Base-by-base conservation (phyloP, 2,797 vertebrate genomes). In the Somateria mollissima region DNA sequence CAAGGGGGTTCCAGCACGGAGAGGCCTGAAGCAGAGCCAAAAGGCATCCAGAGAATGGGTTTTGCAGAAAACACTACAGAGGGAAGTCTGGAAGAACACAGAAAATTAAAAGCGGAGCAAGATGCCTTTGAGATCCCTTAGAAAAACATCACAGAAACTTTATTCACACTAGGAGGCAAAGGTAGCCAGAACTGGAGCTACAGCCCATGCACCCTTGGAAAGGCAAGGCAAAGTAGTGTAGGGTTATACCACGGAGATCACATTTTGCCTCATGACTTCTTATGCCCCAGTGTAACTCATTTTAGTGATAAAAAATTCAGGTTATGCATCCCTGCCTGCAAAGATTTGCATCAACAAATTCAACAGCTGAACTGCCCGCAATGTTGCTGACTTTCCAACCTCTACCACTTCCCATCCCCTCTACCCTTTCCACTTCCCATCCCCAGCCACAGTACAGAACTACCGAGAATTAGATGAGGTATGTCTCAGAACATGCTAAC, bases 41-140 rank as follows among this genome's bases (percentile, higher is more conserved):
- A 72, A 93, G 79, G 74, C 95, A 70, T 56, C 60, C 58, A 84
- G 82, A 92, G 45, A 82, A 94, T 34, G 71, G 66, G 39, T 64
- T 96, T 66, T 92, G 51, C 86, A 94, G 72, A 90, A 90, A 91
- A 92, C 39, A 58, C 39, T 74, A 53, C 14, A 87, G 54, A 92
- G 49, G 27, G 57, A 96, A 93, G 75, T 64, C 49, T 87, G 86
- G 45, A 67, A 89, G 66, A 78, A 77, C 85, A 51, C 25, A 71
- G 84, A 93, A 89, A 87, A 94, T 79, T 61, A 91, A 90, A 78
- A 4, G 32, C 1, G 14, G 57, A 66, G 77, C 69, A 61, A 94
- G 34, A 71, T 65, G 47, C 37, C 81, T 84, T 75, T 62, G 60
- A 58, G 56, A 84, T 86, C 56, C 65, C 54, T 84, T 75, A 72